Evolutionary conservation across 2,113 vertebrate species (phyloP), one percentile per base, ranked within the genome.

Genomic region (Centropus bengalensis): DNA sequence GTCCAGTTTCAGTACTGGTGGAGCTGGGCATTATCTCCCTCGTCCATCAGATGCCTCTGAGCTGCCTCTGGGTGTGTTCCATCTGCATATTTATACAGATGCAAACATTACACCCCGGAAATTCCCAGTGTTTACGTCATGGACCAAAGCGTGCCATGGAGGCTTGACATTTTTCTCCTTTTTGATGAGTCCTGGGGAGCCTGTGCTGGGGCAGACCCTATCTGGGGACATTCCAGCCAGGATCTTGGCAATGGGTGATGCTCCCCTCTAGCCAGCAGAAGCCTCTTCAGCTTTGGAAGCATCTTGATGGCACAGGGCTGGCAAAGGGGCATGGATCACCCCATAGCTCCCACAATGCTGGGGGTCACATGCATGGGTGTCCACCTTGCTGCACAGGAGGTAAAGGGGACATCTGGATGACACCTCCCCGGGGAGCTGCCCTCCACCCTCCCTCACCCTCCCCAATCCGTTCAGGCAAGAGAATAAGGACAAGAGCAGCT

Each of bases 51-150:
- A 88, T 86, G 94, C 96, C 36, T 36, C 36, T 36, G 36, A 94
- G 91, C 93, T 96, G 93, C 91, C 94, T 69, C 15, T 27, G 94
- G 91, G 69, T 64, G 47, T 10, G 5, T 87, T 91, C 81, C 28
- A 55, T 62, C 81, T 55, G 73, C 77, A 22, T 94, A 82, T 81
- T 96, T 88, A 68, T 6, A 63, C 60, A 70, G 87, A 92, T 91
- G 87, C 78, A 94, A 92, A 91, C 44, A 33, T 49, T 81, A 79
- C 91, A 91, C 77, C 84, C 94, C 78, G 84, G 94, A 96, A 95
- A 96, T 95, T 96, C 96, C 62, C 81, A 0, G 47, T 30, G 30
- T 75, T 86, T 63, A 79, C 89, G 68, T 64, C 89, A 85, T 4
- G 0, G 23, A n/a, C 18, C 45, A 44, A 86, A 82, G 69, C 19